Base-by-base conservation (phyloP, 2,113 vertebrate species). In the Leptobrachium ailaonicum region DNA sequence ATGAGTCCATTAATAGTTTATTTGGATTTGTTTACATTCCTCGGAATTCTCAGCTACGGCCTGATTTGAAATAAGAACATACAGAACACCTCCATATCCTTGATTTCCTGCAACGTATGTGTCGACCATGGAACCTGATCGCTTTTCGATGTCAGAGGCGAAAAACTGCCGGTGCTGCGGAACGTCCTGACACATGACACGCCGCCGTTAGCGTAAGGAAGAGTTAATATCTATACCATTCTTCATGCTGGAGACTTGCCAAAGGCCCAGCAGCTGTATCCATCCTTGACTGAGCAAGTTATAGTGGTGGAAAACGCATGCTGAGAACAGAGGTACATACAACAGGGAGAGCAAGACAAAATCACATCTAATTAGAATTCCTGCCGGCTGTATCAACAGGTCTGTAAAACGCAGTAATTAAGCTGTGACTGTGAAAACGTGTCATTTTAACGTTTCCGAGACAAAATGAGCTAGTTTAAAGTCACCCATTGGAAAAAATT, bases 351-450 rank as follows among this genome's bases (percentile, higher is more conserved):
- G 83, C 41, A 85, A 85, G 62, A 83, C 82, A 84, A 83, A 84
- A 86, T 82, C 77, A 75, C 76, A 83, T 71, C 82, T 91, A 87
- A 89, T 90, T 89, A 82, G 83, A 85, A 84, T 88, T 90, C 87
- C 86, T 88, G 75, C 1, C 87, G 86, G 83, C 83, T 87, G 85
- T 83, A 87, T 83, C 86, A 90, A 88, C 85, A 87, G 87, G 85
- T 87, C 83, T 91, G 85, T 74, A 88, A 87, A 90, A 87, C 69
- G 86, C 53, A 89, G 82, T 86, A 87, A 87, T 89, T 86, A 88
- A 84, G 71, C 82, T 75, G 83, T 83, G 78, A 82, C 85, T 89
- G 62, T 82, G 81, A 73, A 88, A 92, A 84, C 66, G 84, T 84
- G 83, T 82, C 86, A 85, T 79, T 89, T 83, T 71, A 75, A 84